Evolutionary conservation across 2,797 vertebrate species (phyloP).

Genomic region (Pelochelys cantorii): DNA sequence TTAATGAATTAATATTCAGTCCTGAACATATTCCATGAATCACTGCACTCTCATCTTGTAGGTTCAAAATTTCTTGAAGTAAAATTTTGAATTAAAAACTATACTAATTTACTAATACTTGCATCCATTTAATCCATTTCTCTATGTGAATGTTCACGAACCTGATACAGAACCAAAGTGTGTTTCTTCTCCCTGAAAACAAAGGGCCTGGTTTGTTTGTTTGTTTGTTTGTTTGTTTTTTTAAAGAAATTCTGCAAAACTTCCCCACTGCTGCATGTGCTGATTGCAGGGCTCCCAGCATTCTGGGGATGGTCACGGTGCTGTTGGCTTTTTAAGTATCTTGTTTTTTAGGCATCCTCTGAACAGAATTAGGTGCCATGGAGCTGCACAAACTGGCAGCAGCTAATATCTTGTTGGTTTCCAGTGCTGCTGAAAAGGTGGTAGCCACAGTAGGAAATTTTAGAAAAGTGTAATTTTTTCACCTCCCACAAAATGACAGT

Average conservation of each 20-base stretch:
- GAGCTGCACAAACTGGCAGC: rapidly evolving
- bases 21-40: background rate
- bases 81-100: no score
- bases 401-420: background rate
- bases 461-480: background rate
- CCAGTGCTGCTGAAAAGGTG: background rate
- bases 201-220: rapidly evolving
- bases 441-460: background rate
- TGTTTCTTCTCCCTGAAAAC: background rate
- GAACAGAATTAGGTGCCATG: rapidly evolving
- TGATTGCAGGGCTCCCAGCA: rapidly evolving
- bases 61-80: no score
- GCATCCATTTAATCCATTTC: background rate
- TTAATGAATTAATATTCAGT: background rate
- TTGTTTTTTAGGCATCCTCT: rapidly evolving
- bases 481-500: background rate
- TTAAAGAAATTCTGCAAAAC: background rate
- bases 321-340: background rate
- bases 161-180: background rate
- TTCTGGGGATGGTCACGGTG: background rate
- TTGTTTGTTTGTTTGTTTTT: no score
- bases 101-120: no score
- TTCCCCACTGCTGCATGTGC: background rate
- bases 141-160: rapidly evolving
- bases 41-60: background rate